phyloP scores from a whole-genome alignment of 2,113 vertebrate species.

The Nothobranchius furzeri region DNA sequence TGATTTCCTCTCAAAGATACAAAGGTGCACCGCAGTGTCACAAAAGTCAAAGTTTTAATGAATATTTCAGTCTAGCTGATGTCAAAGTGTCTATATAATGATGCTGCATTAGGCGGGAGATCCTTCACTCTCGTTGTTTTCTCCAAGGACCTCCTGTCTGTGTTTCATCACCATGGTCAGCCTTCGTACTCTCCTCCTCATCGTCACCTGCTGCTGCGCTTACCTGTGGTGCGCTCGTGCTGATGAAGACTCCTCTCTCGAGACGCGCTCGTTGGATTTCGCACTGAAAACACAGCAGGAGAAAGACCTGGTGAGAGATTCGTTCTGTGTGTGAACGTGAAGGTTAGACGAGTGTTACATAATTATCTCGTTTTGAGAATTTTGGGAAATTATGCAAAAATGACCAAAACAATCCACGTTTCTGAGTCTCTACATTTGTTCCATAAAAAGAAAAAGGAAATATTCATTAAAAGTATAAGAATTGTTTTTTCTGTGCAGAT shows the following conservation, averaged over 20 bases:
- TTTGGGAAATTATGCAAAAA: no score
- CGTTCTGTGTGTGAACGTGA: not conserved
- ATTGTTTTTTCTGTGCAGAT: constrained; percentile 61
- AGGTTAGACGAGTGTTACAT: no score
- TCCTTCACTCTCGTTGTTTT: not conserved
- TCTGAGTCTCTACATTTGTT: no score
- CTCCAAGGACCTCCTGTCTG: constrained; percentile 1
- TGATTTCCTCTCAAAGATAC: constrained; percentile 28
- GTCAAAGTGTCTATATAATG: constrained; percentile 63
- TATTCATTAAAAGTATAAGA: not conserved
- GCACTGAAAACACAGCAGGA: constrained; percentile 67
- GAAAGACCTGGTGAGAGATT: constrained; percentile 69
- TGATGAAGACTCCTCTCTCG: constrained; percentile 65
- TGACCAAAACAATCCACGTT: no score
- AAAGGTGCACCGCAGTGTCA: constrained; percentile 40
- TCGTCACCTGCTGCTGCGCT: constrained; percentile 56
- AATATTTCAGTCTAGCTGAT: constrained; percentile 73
- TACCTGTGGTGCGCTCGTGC: constrained; percentile 48
- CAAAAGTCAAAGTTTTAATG: constrained; percentile 33
- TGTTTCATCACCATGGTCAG: constrained; percentile 67
- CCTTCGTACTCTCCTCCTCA: constrained; percentile 50
- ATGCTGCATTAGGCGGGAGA: constrained; percentile 9
- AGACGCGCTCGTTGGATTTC: constrained; percentile 71
- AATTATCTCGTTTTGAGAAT: no score
- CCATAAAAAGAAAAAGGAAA: not conserved